Base-by-base conservation (phyloP, 2,113 vertebrate genomes). In the Euleptes europaea region DNA sequence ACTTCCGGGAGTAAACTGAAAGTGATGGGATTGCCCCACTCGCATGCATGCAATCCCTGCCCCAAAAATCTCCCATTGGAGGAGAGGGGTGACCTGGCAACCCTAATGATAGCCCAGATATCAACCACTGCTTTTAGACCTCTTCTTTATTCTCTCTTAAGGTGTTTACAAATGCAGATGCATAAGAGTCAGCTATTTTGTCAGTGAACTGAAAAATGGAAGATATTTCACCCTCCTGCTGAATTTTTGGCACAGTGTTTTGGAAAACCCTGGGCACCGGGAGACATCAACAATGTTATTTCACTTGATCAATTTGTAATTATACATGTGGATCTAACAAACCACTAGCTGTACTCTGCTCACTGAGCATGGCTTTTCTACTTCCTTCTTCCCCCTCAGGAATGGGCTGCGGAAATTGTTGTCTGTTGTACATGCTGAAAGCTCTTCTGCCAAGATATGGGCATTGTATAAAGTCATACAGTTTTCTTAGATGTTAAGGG, bases 401-500 rank as follows among this genome's bases (percentile, higher is more conserved):
- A 63, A 63, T 63, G 21, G 4, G 54, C 21, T 57, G 26, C 60
- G 28, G 60, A 63, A 28, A 28, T 63, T 28, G 60, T 14, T 63
- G 60, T 28, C 60, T 10, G 7, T 63, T 63, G 60, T 28, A 63
- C 60, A 63, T 28, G 23, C 60, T 23, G 7, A 63, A 63, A 63
- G 3, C 23, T 28, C 5, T 63, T 63, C 26, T 28, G 26, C 60
- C 60, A 63, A 63, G 60, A 78, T 88, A 44, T 85, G 93, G 67
- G 3, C 75, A 65, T 93, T 94, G 84, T 89, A 86, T 92, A 92
- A 88, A 94, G 88, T 92, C 28, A 1, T 92, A 91, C 90, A 90
- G 82, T 94, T 93, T 93, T 92, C 90, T 84, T 84, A 92, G 92
- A 88, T 84, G 86, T 15, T 21, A 93, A 95, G 86, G 88, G 78